Percentiles rank a stretch among this genome's conserved stretches.
Conservation (phyloP, 1,140 invertebrate genomes). For the Euwallacea fornicatus region DNA sequence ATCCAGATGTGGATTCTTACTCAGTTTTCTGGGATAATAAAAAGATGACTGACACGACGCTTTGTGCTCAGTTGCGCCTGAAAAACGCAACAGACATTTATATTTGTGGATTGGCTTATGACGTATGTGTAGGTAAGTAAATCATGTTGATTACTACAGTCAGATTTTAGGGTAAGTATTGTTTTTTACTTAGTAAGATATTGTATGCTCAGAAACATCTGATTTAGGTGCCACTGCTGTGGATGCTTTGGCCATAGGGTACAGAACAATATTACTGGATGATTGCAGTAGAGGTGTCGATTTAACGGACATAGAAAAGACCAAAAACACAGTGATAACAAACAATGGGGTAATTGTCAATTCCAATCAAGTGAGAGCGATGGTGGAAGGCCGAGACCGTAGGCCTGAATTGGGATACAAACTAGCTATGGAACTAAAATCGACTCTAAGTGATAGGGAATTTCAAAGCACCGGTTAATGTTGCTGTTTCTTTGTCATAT, state of each 20-base stretch:
- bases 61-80: slow-evolving; percentile 77
- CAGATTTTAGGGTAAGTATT: not conserved
- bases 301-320: slow-evolving; percentile 79
- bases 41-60: slow-evolving; percentile 82
- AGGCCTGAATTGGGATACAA: slow-evolving; percentile 86
- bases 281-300: slow-evolving; percentile 90
- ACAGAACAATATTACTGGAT: slow-evolving; percentile 86
- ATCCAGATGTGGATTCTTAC: slow-evolving; percentile 94
- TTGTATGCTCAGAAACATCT: not conserved
- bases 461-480: no score
- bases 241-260: slow-evolving; percentile 85
- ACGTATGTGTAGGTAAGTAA: slow-evolving; percentile 89
- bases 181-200: slow-evolving; percentile 1
- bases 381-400: slow-evolving; percentile 84
- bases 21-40: slow-evolving; percentile 98
- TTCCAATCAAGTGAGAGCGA: slow-evolving; percentile 66
- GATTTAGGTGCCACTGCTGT: slow-evolving; percentile 76
- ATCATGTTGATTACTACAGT: not conserved
- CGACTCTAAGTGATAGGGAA: slow-evolving; percentile 41
- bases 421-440: slow-evolving; percentile 79
- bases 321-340: slow-evolving; percentile 71
- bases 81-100: slow-evolving; percentile 89
- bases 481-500: no score
- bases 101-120: slow-evolving; percentile 93
- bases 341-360: slow-evolving; percentile 79